Evolutionary conservation across 1,140 invertebrate genomes (phyloP).

Genomic region (Zaprionus tsacasi): DNA sequence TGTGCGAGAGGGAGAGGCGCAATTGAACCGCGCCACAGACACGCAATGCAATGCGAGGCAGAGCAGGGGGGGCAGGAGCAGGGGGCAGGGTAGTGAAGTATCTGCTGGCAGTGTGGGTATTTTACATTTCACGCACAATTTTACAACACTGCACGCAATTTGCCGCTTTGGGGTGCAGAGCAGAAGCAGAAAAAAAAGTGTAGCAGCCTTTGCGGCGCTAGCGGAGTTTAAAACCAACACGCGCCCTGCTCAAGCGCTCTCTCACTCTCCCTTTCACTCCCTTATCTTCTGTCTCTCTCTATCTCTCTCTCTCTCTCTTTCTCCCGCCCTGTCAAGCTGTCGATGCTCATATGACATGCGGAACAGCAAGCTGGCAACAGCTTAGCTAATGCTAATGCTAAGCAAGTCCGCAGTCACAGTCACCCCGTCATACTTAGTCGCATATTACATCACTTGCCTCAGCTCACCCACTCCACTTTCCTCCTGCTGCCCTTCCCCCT

Average conservation of each 20-base stretch:
- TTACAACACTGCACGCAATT: slow-evolving; percentile 77
- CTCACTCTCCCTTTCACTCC: too few relatives aligned
- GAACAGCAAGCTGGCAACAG: slow-evolving; percentile 74
- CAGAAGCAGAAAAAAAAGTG: slow-evolving; percentile 5
- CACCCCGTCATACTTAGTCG: slow-evolving; percentile 51
- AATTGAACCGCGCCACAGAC: slow-evolving; percentile 55
- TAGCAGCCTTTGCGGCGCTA: slow-evolving; percentile 32
- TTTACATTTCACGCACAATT: slow-evolving; percentile 84
- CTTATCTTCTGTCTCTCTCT: background rate
- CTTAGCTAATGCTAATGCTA: slow-evolving; percentile 72
- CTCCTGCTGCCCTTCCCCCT: slow-evolving; percentile 46
- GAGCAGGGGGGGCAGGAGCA: background rate
- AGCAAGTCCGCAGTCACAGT: slow-evolving; percentile 52
- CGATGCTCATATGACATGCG: slow-evolving; percentile 72
- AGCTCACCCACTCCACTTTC: slow-evolving; percentile 14
- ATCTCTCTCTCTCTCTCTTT: background rate
- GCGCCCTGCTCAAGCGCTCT: background rate
- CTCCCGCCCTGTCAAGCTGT: slow-evolving; percentile 8
- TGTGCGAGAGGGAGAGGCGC: background rate
- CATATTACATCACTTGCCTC: slow-evolving; percentile 75
- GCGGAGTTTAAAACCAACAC: slow-evolving; percentile 58
- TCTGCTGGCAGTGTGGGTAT: slow-evolving; percentile 41
- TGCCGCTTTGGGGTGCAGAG: slow-evolving; percentile 62
- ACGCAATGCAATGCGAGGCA: slow-evolving; percentile 60
- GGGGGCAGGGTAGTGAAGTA: background rate